Evolutionary conservation across 2,113 vertebrate genomes (phyloP).

Genomic region (Phyllostomus discolor): DNA sequence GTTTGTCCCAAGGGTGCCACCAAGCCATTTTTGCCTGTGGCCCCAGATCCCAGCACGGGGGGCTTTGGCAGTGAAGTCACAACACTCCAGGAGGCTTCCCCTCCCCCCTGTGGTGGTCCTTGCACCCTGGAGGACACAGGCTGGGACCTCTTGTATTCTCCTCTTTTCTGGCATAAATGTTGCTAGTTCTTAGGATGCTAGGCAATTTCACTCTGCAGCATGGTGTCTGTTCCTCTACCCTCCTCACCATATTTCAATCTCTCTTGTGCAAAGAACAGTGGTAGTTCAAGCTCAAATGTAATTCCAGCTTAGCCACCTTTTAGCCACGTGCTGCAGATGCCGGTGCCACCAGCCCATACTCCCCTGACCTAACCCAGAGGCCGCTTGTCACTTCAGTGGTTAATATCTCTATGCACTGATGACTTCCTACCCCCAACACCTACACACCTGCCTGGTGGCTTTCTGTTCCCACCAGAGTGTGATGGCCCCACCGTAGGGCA

Average conservation of each 20-base stretch:
- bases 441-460: no score
- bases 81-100: not conserved
- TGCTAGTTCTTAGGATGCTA: not conserved
- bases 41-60: not conserved
- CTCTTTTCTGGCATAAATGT: not conserved
- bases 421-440: not conserved
- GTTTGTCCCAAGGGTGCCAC: not conserved
- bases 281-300: not conserved
- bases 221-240: not conserved
- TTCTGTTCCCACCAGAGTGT: not conserved
- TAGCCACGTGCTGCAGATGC: not conserved
- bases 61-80: not conserved
- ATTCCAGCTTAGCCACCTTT: not conserved
- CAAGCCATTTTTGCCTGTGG: not conserved
- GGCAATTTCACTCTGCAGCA: not conserved
- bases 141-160: not conserved
- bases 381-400: not conserved
- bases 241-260: not conserved
- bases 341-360: not conserved
- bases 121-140: not conserved
- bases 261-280: not conserved
- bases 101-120: not conserved
- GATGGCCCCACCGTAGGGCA: not conserved
- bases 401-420: not conserved
- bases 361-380: not conserved